These are phyloP conservation scores for Ia io DNA, from an alignment of 2,113 vertebrate genomes.

Conservation along the genomic window DNA sequence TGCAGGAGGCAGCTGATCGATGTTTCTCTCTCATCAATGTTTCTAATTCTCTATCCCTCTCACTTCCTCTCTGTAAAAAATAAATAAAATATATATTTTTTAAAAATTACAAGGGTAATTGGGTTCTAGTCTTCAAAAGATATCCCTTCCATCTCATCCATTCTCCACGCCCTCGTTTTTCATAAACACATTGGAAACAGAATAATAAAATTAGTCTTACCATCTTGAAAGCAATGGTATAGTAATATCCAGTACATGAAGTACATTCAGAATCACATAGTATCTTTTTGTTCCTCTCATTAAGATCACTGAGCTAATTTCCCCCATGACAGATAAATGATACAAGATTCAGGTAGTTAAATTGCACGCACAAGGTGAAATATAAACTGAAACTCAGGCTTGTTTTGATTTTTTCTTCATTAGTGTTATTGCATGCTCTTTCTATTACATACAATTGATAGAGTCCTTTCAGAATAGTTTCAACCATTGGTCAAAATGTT, in stretches of 20 bases:
- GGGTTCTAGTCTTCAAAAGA: not conserved
- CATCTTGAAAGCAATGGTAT: not conserved
- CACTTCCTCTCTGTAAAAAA: no score
- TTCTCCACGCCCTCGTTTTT: accelerated
- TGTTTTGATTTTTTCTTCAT: not conserved
- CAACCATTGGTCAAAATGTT: not conserved
- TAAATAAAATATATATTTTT: no score
- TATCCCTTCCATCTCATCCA: not conserved
- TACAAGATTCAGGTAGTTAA: not conserved
- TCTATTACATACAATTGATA: not conserved
- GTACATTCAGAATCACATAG: not conserved
- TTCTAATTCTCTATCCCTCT: no score
- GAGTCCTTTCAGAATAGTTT: not conserved
- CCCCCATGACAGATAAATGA: not conserved
- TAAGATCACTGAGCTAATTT: not conserved
- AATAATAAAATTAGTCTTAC: not conserved
- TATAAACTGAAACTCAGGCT: not conserved
- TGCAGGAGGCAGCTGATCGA: no score
- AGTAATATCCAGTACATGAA: not conserved
- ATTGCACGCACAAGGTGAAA: not conserved
- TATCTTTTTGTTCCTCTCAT: not conserved
- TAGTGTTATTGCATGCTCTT: not conserved
- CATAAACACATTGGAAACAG: not conserved
- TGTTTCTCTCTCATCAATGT: no score
- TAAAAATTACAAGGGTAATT: not conserved